Base-by-base conservation (phyloP, 2,113 vertebrate genomes). In the Embiotoca jacksoni region DNA sequence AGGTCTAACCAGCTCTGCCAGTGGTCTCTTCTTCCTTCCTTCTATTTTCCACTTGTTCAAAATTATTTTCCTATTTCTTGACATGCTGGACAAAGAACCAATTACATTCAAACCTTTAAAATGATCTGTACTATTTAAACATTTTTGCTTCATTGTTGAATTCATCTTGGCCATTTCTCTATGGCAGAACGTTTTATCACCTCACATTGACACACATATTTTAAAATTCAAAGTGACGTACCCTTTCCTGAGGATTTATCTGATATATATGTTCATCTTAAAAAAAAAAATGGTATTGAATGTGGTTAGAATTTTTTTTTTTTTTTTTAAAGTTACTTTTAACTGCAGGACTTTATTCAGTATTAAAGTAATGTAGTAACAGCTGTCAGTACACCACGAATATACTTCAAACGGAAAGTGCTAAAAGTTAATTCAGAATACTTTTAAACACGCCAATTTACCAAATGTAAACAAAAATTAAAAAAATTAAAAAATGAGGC, bases 1-100 rank as follows among this genome's bases (percentile, higher is more conserved):
- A 57, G 1, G 9, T 50, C 16, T 71, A 78, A 73, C 57, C 56
- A 59, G 53, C 36, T 54, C 69, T 57, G 58, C 55, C 65, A 54
- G 2, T 10, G 30, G 32, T 37, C 36, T 70, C 11, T 71, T 6
- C 52, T 37, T 35, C 16, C 11, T 36, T 11, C 32, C 3, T 7
- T 70, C 23, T 32, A 6, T 52, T 46, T 33, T 41, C 30, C 0
- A 54, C 30, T 31, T 61, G 7, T 56, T 66, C n/a, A 33, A 23
- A 72, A 23, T 7, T 6, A 11, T 7, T 44, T 33, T 39, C 3
- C 16, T 14, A 54, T 31, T n/a, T n/a, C n/a, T 33, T 55, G 53
- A 32, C 14, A 47, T 11, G 31, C 16, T 55, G 37, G 9, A 67
- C 30, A 54, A 54, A 62, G 16, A 50, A 46, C 13, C n/a, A 37